Evolutionary conservation across 53 echinoderm and acorn worm genomes (phyloP).

Genomic region (Echinarachnius parma): DNA sequence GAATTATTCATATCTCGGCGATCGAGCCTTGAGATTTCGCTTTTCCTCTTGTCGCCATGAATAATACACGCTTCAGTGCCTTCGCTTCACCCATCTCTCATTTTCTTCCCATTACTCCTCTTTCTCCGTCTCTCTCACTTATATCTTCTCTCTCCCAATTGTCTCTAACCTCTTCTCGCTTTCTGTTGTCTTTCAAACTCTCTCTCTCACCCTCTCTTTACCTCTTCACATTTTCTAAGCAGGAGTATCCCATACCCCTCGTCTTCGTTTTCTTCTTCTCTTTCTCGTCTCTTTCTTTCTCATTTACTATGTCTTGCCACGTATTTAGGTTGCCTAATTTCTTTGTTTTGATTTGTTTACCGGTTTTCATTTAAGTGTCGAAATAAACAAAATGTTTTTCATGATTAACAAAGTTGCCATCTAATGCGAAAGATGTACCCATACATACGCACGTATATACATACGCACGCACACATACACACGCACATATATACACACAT

Average conservation of each 20-base stretch:
- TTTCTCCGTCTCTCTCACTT: not conserved
- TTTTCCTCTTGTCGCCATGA: slow-evolving; percentile 42
- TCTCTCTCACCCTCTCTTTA: not conserved
- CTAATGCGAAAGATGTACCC: too few relatives aligned
- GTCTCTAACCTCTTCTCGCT: not conserved
- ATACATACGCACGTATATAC: too few relatives aligned
- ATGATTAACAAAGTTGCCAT: too few relatives aligned
- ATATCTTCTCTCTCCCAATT: not conserved
- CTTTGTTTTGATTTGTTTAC: too few relatives aligned
- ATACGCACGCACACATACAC: too few relatives aligned
- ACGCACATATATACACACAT: too few relatives aligned
- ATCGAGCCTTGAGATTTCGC: slow-evolving; percentile 50
- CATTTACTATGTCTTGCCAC: too few relatives aligned
- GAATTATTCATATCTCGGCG: slow-evolving; percentile 84
- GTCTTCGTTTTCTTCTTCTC: not conserved
- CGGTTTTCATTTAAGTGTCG: too few relatives aligned
- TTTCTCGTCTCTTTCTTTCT: not conserved
- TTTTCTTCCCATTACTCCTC: slow-evolving; percentile 11
- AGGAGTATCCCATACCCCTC: too few relatives aligned
- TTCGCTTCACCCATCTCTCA: not conserved
- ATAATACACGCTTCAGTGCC: slow-evolving; percentile 41
- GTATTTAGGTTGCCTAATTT: too few relatives aligned
- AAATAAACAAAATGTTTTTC: too few relatives aligned
- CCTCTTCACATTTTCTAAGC: not conserved
- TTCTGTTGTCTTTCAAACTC: not conserved